Base-by-base conservation (phyloP, 2,797 vertebrate species). In the Heterohyrax brucei region DNA sequence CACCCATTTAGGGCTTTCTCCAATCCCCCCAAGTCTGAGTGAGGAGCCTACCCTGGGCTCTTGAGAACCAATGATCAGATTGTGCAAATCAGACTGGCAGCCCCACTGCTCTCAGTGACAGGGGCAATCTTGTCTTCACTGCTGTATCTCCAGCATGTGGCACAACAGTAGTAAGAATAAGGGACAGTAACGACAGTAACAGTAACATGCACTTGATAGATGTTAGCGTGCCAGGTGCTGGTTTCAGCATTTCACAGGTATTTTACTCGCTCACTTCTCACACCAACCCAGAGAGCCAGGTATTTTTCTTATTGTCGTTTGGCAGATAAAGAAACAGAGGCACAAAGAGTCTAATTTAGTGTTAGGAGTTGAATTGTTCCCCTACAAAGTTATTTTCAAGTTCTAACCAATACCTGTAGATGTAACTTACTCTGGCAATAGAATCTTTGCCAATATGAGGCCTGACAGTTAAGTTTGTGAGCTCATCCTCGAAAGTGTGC, bases 161-260 rank as follows among this genome's bases (percentile, higher is more conserved):
- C 62, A 1, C 5, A 21, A 22, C 46, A 50, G 44, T 48, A n/a
- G 46, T 19, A 39, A 61, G 22, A 70, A 39, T 4, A 61, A 80
- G 48, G 6, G 76, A 7, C 76, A 39, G 0, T 33, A 16, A 33
- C 39, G 39, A 39, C 12, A 26, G 9, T 39, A 44, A 26, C 2
- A n/a, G 10, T 22, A 24, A 1, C 3, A 39, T 44, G 73, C 19
- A 1, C 33, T 77, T 12, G 0, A 7, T 26, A 14, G 46, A 18
- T 1, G 1, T 10, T 50, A 30, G 79, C 1, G 3, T 33, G 30
- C 21, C 10, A 24, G 53, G 22, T 0, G 0, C 79, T 21, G 22
- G 28, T 39, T 19, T 28, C 7, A 16, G 87, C 56, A 14, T 26
- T 16, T 48, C 62, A 33, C 53, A 30, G 46, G 13, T 26, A 66